Percentiles rank a stretch among this genome's conserved stretches.
Evolutionary conservation across 2,888 invertebrate species (phyloP).

Genomic region (Seira sanloemensis): DNA sequence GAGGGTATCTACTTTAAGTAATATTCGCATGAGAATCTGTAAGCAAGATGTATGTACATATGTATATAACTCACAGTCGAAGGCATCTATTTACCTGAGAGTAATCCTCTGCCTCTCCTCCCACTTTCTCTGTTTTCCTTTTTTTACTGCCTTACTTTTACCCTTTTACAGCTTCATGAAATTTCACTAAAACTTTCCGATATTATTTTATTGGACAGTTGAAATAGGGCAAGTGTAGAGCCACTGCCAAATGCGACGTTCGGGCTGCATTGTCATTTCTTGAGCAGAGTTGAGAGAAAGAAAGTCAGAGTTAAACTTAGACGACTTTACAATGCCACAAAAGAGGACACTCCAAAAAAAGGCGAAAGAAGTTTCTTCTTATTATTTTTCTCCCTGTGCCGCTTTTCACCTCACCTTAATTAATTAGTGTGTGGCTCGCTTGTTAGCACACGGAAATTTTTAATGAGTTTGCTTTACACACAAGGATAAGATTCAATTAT

Average conservation of each 20-base stretch:
- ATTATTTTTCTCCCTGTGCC: no score
- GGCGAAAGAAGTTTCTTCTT: no score
- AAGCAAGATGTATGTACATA: no score
- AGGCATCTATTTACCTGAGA: not conserved
- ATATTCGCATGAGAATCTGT: no score
- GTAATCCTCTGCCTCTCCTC: no score
- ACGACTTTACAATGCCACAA: no score
- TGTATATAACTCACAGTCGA: not conserved
- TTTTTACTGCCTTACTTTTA: not conserved
- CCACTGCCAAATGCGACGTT: not conserved
- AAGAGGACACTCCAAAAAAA: no score
- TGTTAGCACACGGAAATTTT: not conserved
- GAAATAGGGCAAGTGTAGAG: constrained; percentile 28
- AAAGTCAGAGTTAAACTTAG: no score
- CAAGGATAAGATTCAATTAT: not conserved
- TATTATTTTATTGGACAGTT: not conserved
- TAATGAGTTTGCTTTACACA: not conserved
- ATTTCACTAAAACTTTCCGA: not conserved
- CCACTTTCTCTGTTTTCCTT: not conserved
- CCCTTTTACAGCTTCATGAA: not conserved
- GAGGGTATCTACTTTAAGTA: no score
- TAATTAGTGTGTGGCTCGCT: constrained; percentile 18
- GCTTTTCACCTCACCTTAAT: constrained; percentile 34
- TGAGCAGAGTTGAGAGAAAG: no score
- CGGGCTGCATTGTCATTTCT: not conserved